Conservation (phyloP, 2,797 vertebrate genomes). For the Oreochromis mossambicus region DNA sequence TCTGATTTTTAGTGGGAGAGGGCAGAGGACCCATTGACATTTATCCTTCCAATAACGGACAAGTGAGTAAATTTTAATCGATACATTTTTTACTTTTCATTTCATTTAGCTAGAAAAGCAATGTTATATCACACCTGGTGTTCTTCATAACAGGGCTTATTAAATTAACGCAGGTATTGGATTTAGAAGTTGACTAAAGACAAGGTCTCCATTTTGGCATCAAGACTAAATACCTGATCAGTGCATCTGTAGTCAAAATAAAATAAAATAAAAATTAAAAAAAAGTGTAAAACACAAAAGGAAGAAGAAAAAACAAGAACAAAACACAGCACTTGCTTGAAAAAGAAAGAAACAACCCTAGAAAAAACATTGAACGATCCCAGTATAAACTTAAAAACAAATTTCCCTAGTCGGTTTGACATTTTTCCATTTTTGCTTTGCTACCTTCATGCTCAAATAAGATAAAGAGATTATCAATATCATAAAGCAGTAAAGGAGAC, state of each 20-base stretch:
- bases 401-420: neutral
- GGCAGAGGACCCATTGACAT: neutral
- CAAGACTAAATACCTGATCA: neutral
- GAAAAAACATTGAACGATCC: neutral
- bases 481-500: neutral
- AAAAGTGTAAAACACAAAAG: neutral
- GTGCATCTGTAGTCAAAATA: neutral
- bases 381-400: neutral
- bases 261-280: fast-evolving
- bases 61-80: neutral
- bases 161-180: neutral
- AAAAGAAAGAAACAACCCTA: neutral
- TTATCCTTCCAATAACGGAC: neutral
- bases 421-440: neutral
- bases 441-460: neutral
- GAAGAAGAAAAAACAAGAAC: neutral
- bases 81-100: neutral
- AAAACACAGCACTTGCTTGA: neutral
- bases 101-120: neutral
- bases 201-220: neutral
- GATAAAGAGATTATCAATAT: neutral
- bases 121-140: neutral
- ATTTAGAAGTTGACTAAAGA: neutral
- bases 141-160: neutral
- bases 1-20: neutral